phyloP scores from a whole-genome alignment of 2,797 vertebrate species.

The Linurgus olivaceus region DNA sequence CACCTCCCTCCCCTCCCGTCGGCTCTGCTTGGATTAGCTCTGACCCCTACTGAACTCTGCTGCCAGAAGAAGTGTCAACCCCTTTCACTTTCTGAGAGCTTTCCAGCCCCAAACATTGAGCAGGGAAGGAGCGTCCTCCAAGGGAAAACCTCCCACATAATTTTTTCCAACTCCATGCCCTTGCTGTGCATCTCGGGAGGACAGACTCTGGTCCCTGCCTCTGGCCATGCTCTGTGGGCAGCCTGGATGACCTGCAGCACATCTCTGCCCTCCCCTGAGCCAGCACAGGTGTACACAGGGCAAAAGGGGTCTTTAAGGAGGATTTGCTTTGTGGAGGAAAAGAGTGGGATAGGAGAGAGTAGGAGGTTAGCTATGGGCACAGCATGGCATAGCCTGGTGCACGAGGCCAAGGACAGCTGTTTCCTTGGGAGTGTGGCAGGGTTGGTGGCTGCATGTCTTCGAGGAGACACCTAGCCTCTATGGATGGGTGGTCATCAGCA shows the following conservation, averaged over 20 bases:
- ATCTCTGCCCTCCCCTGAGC: background rate
- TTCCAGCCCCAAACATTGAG: background rate
- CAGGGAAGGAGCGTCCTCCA: background rate
- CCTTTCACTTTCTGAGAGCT: conserved; percentile 32
- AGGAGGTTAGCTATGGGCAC: background rate
- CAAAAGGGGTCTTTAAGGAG: background rate
- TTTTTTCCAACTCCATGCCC: background rate
- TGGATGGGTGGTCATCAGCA: background rate
- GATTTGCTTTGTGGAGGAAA: background rate
- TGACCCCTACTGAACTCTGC: conserved; percentile 49
- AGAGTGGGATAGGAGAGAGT: background rate
- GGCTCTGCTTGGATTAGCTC: conserved; percentile 51
- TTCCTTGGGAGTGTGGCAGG: background rate
- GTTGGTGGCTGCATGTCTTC: background rate
- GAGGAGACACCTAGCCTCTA: background rate
- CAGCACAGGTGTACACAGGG: background rate
- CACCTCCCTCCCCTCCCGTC: background rate
- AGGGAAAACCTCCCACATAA: background rate
- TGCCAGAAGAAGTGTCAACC: conserved; percentile 34
- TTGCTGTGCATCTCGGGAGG: accelerated
- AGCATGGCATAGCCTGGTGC: background rate
- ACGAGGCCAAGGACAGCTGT: background rate
- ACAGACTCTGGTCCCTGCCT: background rate
- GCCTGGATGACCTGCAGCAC: background rate
- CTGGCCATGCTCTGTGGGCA: background rate